Conservation (phyloP, 1,140 invertebrate genomes). For the Drosophila santomea region DNA sequence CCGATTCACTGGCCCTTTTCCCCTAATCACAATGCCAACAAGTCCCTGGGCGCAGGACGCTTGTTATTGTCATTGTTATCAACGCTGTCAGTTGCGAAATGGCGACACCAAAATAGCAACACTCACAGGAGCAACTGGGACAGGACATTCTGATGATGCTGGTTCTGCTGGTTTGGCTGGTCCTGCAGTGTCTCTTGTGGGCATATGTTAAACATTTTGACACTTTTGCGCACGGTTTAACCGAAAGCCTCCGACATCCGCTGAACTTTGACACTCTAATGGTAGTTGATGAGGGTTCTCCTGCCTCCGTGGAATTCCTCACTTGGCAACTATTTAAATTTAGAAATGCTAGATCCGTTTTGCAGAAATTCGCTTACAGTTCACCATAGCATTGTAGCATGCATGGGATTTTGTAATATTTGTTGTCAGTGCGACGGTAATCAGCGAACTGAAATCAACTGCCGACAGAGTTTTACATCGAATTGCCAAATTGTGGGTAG, state of each 20-base stretch:
- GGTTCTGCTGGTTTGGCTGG: not conserved
- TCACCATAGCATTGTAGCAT: slow-evolving; percentile 25
- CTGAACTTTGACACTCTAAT: slow-evolving; percentile 69
- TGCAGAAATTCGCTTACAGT: slow-evolving; percentile 52
- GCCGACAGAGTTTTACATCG: slow-evolving; percentile 37
- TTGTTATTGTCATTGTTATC: slow-evolving; percentile 79
- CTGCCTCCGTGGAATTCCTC: slow-evolving; percentile 32
- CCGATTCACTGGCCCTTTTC: not conserved
- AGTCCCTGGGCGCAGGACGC: slow-evolving; percentile 41
- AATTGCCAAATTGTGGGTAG: not conserved
- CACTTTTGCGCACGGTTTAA: slow-evolving; percentile 71
- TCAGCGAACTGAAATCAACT: slow-evolving; percentile 65
- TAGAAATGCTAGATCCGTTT: slow-evolving; percentile 8
- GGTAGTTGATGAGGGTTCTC: slow-evolving; percentile 69
- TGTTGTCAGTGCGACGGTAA: slow-evolving; percentile 39
- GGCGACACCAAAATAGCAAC: slow-evolving; percentile 33
- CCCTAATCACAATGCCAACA: slow-evolving; percentile 50
- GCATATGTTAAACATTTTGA: slow-evolving; percentile 80
- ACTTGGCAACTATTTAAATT: slow-evolving; percentile 34
- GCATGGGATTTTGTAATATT: slow-evolving; percentile 24
- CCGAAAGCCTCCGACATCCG: slow-evolving; percentile 36
- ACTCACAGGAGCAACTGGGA: slow-evolving; percentile 15
- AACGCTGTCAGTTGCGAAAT: slow-evolving; percentile 65
- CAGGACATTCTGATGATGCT: not conserved
- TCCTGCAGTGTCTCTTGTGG: slow-evolving; percentile 62